phyloP scores from a whole-genome alignment of 2,797 vertebrate species.

The Coreius guichenoti region DNA sequence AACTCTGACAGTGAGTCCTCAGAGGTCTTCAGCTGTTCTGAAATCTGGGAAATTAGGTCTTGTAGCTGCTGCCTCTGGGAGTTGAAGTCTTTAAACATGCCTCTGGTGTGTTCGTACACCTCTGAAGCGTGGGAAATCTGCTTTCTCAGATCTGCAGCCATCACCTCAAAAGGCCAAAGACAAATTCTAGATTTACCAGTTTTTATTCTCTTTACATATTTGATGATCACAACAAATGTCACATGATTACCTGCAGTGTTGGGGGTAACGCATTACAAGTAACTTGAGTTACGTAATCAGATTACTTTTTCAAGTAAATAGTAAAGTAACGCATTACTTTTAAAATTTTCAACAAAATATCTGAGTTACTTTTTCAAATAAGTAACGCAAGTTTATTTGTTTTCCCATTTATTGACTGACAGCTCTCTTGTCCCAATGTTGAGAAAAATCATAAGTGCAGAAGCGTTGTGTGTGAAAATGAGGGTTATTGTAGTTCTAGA shows the following conservation, averaged over 20 bases:
- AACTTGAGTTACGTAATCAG: too few species aligned
- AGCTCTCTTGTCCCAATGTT: too few species aligned
- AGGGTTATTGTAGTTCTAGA: too few species aligned
- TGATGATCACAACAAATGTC: background rate
- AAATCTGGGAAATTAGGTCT: constrained; percentile 82
- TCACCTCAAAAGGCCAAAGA: constrained; percentile 76
- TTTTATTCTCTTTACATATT: background rate
- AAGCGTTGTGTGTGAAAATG: too few species aligned
- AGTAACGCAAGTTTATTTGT: too few species aligned
- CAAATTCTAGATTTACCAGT: background rate
- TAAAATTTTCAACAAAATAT: too few species aligned
- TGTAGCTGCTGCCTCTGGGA: constrained; percentile 87
- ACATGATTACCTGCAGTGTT: constrained; percentile 83
- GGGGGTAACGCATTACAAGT: too few species aligned
- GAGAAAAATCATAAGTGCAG: too few species aligned
- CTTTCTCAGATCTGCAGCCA: constrained; percentile 89
- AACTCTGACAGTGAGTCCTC: constrained; percentile 84
- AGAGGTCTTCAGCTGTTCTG: constrained; percentile 78
- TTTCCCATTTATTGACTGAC: too few species aligned
- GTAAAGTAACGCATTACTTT: too few species aligned
- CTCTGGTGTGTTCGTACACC: constrained; percentile 85
- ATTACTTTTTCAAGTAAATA: too few species aligned
- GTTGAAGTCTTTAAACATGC: constrained; percentile 87
- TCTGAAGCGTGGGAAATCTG: constrained; percentile 89
- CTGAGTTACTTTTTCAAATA: too few species aligned